Evolutionary conservation across 2,888 invertebrate genomes (phyloP), one percentile per base, ranked within the genome.

Genomic region (Subacronicta megacephala): DNA sequence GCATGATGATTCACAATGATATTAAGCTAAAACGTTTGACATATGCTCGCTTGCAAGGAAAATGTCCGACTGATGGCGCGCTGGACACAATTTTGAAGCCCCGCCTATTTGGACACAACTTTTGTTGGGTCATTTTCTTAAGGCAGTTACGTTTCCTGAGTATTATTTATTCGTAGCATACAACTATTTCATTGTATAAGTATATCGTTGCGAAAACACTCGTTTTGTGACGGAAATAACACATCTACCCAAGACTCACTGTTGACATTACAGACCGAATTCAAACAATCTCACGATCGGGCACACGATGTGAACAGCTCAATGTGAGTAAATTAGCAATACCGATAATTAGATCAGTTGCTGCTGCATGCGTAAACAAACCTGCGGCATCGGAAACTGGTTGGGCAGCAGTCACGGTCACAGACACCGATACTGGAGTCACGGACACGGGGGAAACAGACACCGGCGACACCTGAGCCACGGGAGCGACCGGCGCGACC

Each of bases 371-470:
- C 23, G 29, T 44, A 56, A 70, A 80, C 81, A 61, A 80, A 89
- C 89, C 90, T 84, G 89, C 62, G 42, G 78, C 70, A 72, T 88
- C 88, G 20, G 86, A 59, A 57, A 76, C 77, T 42, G 82, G 66
- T 67, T 80, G 79, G 13, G 79, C 46, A 42, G 78, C 71, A 57
- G 82, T 59, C 52, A 76, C 77, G 52, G 79, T 64, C 52, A 75
- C 65, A 55, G 81, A 71, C 46, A 75, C 78, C 17, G 82, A 62
- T 44, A 75, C 80, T 29, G 81, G 65, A 40, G 80, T 74, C 75
- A 81, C 85, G 61, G 84, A 45, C 64, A 78, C 81, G n/a, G 82
- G 58, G 36, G 83, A 63, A 54, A 80, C 79, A 35, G 81, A 74
- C 52, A 80, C 80, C 35, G 82, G 64, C 35, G 75, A 67, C 62